Conservation (phyloP, 2,797 vertebrate species). For the Chrysocyon brachyurus region DNA sequence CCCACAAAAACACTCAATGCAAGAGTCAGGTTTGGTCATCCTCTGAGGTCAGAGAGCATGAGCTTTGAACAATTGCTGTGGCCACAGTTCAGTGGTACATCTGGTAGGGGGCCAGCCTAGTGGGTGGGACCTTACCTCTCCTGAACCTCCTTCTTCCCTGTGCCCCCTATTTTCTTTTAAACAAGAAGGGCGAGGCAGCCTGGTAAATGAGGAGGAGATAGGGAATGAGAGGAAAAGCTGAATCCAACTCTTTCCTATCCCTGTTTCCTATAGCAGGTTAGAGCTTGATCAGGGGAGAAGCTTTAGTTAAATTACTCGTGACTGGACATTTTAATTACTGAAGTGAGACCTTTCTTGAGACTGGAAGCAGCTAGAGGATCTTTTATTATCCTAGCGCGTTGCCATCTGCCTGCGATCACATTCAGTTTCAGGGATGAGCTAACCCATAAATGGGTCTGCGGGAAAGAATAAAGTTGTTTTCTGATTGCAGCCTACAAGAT, state of each 20-base stretch:
- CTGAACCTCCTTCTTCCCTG: not conserved
- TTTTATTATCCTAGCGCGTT: not conserved
- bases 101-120: not conserved
- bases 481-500: not conserved
- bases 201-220: not conserved
- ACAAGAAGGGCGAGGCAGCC: not conserved
- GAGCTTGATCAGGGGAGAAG: not conserved
- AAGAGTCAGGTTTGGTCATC: not conserved
- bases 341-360: constrained; percentile 2
- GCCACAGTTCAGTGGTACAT: not conserved
- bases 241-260: not conserved
- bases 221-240: not conserved
- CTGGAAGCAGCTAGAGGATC: not conserved
- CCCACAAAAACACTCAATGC: not conserved
- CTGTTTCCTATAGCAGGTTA: not conserved
- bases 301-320: not conserved
- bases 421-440: not conserved
- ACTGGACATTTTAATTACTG: not conserved
- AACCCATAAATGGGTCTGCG: not conserved
- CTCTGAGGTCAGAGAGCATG: not conserved
- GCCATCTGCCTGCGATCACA: not conserved
- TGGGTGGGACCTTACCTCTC: not conserved
- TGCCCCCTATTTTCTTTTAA: not conserved
- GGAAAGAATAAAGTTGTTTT: not conserved
- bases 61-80: not conserved